These are phyloP conservation scores for Pithys albifrons DNA, from an alignment of 2,113 vertebrate genomes.

Conservation along the genomic window DNA sequence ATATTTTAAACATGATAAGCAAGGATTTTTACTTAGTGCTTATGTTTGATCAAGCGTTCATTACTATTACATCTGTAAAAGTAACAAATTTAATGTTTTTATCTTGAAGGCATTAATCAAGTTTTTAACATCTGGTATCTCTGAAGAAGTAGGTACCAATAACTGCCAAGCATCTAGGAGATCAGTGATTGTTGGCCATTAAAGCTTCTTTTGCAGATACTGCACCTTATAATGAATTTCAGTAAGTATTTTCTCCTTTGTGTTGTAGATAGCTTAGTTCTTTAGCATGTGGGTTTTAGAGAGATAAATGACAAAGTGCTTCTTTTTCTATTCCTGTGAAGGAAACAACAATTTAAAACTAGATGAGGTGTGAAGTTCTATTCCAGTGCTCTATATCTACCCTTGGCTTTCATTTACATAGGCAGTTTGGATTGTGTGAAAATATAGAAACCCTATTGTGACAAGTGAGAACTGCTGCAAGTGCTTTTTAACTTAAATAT, in stretches of 20 bases:
- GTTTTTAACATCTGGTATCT: neutral
- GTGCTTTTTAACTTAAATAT: constrained; percentile 51
- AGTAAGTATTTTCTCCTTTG: neutral
- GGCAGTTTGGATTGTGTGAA: constrained; percentile 32
- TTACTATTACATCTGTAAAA: neutral
- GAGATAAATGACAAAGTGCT: neutral
- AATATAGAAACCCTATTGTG: constrained; percentile 16
- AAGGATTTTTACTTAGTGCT: neutral
- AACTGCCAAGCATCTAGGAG: neutral
- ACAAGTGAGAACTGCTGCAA: constrained; percentile 36
- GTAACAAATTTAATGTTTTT: neutral
- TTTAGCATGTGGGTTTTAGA: neutral
- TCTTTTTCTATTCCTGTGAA: neutral
- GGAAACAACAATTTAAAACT: constrained; percentile 42
- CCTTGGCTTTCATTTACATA: neutral
- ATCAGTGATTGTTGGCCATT: neutral
- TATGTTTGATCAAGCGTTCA: neutral
- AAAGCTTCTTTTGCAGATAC: neutral
- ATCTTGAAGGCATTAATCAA: neutral
- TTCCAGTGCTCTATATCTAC: neutral
- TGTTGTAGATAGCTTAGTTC: neutral
- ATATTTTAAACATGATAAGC: neutral
- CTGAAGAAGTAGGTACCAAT: neutral
- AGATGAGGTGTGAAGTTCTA: constrained; percentile 34
- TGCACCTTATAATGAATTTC: neutral